phyloP scores from a whole-genome alignment of 2,888 invertebrate genomes.

The Frankliniella intonsa region DNA sequence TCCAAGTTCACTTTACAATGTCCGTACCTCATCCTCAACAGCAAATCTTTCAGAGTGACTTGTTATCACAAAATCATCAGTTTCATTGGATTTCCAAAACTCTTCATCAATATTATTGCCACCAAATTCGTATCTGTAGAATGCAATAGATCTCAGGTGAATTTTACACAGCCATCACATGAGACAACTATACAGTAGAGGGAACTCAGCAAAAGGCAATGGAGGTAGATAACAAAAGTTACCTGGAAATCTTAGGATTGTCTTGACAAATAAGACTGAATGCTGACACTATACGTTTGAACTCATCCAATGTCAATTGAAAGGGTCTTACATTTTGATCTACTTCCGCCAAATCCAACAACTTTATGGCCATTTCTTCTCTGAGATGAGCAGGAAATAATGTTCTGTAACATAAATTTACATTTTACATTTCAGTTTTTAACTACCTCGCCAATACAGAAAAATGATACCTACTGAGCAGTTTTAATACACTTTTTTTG shows the following conservation, averaged over 20 bases:
- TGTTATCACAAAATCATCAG: too few species aligned
- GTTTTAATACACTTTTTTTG: slow-evolving; percentile 75
- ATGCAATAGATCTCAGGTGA: too few species aligned
- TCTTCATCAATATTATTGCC: neutral
- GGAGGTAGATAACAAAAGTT: too few species aligned
- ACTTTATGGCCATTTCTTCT: slow-evolving; percentile 59
- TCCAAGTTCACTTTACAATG: too few species aligned
- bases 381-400: slow-evolving; percentile 70
- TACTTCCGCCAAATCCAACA: slow-evolving; percentile 68
- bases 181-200: too few species aligned
- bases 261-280: slow-evolving; percentile 63
- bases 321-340: slow-evolving; percentile 65
- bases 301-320: slow-evolving; percentile 72
- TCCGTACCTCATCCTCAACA: too few species aligned
- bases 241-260: slow-evolving; percentile 35
- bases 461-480: slow-evolving; percentile 49
- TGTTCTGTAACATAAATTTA: slow-evolving; percentile 47
- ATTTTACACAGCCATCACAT: too few species aligned
- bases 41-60: too few species aligned
- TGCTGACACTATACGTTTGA: slow-evolving; percentile 67
- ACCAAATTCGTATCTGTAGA: neutral
- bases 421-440: too few species aligned
- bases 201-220: too few species aligned
- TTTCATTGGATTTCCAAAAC: neutral
- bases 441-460: neutral